Base-by-base conservation (phyloP, 1,140 invertebrate genomes). In the Drosophila serrata region DNA sequence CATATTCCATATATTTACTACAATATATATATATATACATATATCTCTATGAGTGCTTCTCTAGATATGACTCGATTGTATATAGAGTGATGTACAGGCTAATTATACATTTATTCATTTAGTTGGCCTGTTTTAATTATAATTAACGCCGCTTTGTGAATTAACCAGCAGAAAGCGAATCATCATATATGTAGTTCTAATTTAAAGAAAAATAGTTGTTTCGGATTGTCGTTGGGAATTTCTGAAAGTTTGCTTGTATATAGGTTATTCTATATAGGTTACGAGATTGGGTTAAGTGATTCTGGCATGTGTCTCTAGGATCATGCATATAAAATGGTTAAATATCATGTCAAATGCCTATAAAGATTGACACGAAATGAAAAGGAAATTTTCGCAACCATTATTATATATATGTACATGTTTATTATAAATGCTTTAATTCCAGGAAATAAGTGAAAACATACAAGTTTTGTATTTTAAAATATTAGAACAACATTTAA, bases 81-180 rank as follows among this genome's bases (percentile, higher is more conserved):
- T 31, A 58, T 22, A 49, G 51, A 55, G 53, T 49, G 51, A 72
- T 48, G 46, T 37, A 58, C 65, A 24, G 57, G 60, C 60, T 65
- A 61, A 67, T 82, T 62, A 67, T 84, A 79, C 61, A 70, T 79
- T 74, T 69, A 51, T 70, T 67, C 74, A 77, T 79, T 86, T 87
- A 87, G 82, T 86, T 87, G 43, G 75, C 56, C 69, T 81, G 85
- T 88, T 88, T 88, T 90, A 88, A 88, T 88, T 90, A 88, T 84
- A 90, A 84, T 88, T 90, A 90, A 88, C 85, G 85, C 65, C 64
- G 29, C 64, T 55, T 46, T 84, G 77, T 59, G 65, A 88, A 87
- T 86, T 88, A 70, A 79, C 75, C 56, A 40, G 55, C 35, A n/a
- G 37, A 55, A 68, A 59, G n/a, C 40, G 55, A 31, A 27, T 22